phyloP scores from a whole-genome alignment of 2,888 invertebrate species.

The Lysandra bellargus region DNA sequence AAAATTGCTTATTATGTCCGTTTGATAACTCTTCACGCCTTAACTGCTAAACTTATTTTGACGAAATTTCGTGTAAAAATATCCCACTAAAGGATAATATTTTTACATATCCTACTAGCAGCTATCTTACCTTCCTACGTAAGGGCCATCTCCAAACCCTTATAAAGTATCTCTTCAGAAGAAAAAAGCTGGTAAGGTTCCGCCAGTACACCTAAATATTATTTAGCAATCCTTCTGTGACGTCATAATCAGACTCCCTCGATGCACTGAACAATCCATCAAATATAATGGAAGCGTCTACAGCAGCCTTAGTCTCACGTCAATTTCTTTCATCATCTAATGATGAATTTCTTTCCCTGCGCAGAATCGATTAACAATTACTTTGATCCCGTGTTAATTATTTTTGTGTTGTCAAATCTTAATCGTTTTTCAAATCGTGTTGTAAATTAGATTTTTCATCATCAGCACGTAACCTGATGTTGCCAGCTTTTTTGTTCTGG shows the following conservation, averaged over 20 bases:
- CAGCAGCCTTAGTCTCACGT: conserved; percentile 24
- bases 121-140: no score
- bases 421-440: neutral
- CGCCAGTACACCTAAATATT: neutral
- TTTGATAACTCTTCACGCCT: no score
- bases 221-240: neutral
- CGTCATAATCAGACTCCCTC: conserved; percentile 18
- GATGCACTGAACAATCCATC: conserved; percentile 32
- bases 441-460: neutral
- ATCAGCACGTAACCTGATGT: neutral
- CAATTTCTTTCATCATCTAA: neutral
- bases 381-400: conserved; percentile 1
- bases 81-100: no score
- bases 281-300: conserved; percentile 35
- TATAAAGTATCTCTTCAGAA: no score
- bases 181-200: neutral
- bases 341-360: neutral
- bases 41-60: no score
- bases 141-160: no score
- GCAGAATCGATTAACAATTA: neutral
- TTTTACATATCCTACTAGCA: no score
- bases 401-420: neutral
- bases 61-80: no score
- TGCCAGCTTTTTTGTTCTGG: neutral
- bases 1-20: no score